These are phyloP conservation scores for Plusia festucae DNA, from an alignment of 2,888 invertebrate genomes.

Conservation along the genomic window DNA sequence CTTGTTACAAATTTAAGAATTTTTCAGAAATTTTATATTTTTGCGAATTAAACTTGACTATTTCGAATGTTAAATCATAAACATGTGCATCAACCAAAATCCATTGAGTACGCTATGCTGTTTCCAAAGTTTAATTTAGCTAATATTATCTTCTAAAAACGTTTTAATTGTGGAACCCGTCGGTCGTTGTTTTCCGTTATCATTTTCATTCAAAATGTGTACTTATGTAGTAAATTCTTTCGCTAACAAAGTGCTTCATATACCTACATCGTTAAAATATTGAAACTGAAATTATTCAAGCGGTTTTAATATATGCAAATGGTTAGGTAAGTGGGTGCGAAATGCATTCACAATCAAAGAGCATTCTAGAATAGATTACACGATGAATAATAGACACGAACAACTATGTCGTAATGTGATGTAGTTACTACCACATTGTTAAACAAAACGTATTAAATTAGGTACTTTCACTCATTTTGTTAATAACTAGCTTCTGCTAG, in stretches of 20 bases:
- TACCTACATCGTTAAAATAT: neutral
- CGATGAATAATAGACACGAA: constrained; percentile 13
- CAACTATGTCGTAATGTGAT: neutral
- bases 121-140: too few species aligned
- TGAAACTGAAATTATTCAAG: constrained; percentile 16
- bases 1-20: too few species aligned
- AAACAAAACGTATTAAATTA: neutral
- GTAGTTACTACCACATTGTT: neutral
- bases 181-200: too few species aligned
- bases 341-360: constrained; percentile 34
- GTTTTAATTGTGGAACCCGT: too few species aligned
- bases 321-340: constrained; percentile 28
- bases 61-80: too few species aligned
- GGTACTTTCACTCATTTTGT: neutral
- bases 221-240: neutral
- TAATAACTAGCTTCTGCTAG: too few species aligned
- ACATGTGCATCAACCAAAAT: too few species aligned
- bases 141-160: too few species aligned
- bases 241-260: neutral
- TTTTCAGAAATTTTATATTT: too few species aligned
- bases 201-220: neutral
- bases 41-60: too few species aligned
- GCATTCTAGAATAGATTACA: constrained; percentile 29
- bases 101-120: too few species aligned
- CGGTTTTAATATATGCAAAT: constrained; percentile 33